These are phyloP conservation scores for Carassius carassius DNA, from an alignment of 2,113 vertebrate genomes.

Conservation along the genomic window DNA sequence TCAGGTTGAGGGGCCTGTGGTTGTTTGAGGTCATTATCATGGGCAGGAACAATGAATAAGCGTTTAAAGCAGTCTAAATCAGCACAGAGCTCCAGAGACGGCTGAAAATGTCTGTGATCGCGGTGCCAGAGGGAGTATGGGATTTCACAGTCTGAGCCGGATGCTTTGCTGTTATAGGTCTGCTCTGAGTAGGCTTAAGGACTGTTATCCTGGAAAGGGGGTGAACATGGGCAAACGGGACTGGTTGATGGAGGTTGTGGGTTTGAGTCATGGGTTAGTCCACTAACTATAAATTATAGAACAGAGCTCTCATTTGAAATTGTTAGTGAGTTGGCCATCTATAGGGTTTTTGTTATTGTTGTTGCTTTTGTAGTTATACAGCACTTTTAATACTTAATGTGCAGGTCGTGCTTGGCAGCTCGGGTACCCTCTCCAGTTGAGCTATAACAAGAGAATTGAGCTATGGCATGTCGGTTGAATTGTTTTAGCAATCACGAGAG, in stretches of 20 bases:
- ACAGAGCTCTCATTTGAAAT: not conserved
- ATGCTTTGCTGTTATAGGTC: not conserved
- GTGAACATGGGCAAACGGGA: not conserved
- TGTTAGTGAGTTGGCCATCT: not conserved
- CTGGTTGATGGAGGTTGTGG: not conserved
- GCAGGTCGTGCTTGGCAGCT: no score
- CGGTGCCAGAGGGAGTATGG: constrained; percentile 6
- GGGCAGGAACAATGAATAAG: not conserved
- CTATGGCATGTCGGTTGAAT: not conserved
- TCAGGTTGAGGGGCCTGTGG: not conserved
- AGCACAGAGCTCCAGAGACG: not conserved
- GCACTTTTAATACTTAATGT: not conserved
- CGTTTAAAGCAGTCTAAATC: not conserved
- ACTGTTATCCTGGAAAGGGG: not conserved
- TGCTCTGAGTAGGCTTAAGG: not conserved
- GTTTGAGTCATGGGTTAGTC: not conserved
- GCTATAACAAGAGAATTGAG: not conserved
- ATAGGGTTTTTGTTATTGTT: no score
- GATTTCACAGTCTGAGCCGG: constrained; percentile 19
- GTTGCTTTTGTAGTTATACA: no score
- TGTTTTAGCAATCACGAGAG: not conserved
- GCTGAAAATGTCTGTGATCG: not conserved
- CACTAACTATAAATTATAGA: not conserved
- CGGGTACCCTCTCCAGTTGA: no score
- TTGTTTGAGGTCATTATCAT: constrained; percentile 15